phyloP scores from a whole-genome alignment of 2,888 invertebrate genomes.

The Leuctra nigra region DNA sequence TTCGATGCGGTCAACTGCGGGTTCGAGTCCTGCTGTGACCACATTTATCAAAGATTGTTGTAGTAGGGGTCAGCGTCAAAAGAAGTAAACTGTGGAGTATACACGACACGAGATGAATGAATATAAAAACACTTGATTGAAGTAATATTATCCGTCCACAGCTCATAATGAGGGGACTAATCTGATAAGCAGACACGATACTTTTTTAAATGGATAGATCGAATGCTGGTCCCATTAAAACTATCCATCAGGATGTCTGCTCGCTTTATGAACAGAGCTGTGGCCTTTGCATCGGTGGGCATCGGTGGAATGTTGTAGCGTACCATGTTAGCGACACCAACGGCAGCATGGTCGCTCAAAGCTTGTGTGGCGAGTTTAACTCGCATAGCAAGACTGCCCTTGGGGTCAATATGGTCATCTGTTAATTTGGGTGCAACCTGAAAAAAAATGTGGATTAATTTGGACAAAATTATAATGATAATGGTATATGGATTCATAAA shows the following conservation, averaged over 20 bases:
- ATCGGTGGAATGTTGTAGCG: not conserved
- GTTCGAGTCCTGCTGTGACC: no score
- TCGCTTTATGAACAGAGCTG: not conserved
- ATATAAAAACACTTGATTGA: no score
- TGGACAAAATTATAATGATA: no score
- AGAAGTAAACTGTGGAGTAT: no score
- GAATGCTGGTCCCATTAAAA: not conserved
- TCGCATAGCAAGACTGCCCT: not conserved
- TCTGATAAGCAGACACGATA: not conserved
- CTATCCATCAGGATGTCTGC: not conserved
- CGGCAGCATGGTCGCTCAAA: not conserved
- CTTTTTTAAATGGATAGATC: not conserved
- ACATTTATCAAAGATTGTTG: no score
- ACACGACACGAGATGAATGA: no score
- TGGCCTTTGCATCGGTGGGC: not conserved
- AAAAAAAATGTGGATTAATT: no score
- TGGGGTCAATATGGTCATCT: not conserved
- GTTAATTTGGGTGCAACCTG: not conserved
- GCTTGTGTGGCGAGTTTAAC: not conserved
- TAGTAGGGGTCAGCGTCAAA: no score
- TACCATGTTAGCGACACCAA: not conserved
- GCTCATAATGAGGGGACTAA: not conserved
- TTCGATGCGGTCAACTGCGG: no score
- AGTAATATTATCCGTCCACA: not conserved
- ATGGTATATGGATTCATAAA: no score